These are phyloP conservation scores for Antechinus flavipes DNA, from an alignment of 2,113 vertebrate genomes.

Conservation along the genomic window DNA sequence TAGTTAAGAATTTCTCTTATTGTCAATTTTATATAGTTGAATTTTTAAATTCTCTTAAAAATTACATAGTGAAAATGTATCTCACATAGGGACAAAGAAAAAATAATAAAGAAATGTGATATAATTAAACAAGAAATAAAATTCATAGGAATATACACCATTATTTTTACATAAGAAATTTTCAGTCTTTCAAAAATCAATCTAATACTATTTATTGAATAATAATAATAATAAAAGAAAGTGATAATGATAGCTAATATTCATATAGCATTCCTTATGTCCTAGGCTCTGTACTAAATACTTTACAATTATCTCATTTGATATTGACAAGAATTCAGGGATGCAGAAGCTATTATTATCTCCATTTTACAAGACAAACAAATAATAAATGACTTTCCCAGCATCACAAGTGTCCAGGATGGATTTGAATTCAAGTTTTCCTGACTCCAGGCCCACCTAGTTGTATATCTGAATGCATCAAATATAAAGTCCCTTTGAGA, in stretches of 20 bases:
- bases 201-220: no score
- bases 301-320: neutral
- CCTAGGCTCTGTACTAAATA: neutral
- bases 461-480: neutral
- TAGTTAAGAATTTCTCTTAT: neutral
- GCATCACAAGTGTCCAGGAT: neutral
- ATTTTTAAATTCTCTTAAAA: no score
- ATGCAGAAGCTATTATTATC: neutral
- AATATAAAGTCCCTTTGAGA: neutral
- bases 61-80: no score
- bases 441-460: neutral
- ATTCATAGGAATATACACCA: no score
- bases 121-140: no score
- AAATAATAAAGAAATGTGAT: no score
- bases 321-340: neutral
- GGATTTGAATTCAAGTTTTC: neutral
- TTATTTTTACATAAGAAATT: no score
- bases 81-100: no score
- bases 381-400: neutral
- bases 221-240: no score
- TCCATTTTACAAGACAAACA: neutral
- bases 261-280: neutral
- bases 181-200: neutral
- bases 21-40: neutral
- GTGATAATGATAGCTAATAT: neutral